A percentile compares a stretch with the other conserved stretches of the same genome.
These are phyloP conservation scores for Caretta caretta DNA, from an alignment of 2,113 vertebrate species.

Conservation along the genomic window DNA sequence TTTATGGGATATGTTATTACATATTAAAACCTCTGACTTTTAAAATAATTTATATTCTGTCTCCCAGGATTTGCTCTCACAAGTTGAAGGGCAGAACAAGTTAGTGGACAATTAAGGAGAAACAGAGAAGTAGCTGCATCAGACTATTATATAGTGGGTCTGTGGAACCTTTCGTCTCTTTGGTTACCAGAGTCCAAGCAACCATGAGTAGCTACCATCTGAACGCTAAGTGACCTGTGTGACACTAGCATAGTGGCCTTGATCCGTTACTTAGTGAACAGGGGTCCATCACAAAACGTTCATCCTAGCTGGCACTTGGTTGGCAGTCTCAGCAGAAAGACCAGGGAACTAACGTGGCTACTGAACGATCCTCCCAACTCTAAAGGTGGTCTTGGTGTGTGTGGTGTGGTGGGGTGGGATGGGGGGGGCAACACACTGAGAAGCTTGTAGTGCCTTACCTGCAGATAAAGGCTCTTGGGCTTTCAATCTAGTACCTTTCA, in stretches of 20 bases:
- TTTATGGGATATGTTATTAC: conserved; percentile 38
- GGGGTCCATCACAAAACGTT: background rate
- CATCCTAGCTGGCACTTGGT: background rate
- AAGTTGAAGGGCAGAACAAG: conserved; percentile 10
- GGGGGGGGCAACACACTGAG: background rate
- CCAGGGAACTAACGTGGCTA: background rate
- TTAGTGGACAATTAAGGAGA: conserved; percentile 28
- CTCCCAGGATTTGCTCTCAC: background rate
- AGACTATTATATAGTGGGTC: background rate
- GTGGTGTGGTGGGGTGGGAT: too few relatives aligned
- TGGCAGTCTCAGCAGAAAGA: background rate
- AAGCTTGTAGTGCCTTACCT: background rate
- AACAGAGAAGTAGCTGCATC: conserved; percentile 20
- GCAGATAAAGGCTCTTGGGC: background rate
- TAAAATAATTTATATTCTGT: background rate
- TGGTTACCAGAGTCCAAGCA: background rate
- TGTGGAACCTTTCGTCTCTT: background rate
- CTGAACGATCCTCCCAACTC: background rate
- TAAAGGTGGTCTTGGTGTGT: background rate
- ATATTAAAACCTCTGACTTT: conserved; percentile 39
- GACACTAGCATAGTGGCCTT: background rate
- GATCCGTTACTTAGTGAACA: background rate
- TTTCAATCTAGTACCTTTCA: background rate
- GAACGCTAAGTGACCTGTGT: background rate
- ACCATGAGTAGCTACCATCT: background rate